These are phyloP conservation scores for Ceuthmochares aereus DNA, from an alignment of 2,113 vertebrate genomes.

Conservation along the genomic window DNA sequence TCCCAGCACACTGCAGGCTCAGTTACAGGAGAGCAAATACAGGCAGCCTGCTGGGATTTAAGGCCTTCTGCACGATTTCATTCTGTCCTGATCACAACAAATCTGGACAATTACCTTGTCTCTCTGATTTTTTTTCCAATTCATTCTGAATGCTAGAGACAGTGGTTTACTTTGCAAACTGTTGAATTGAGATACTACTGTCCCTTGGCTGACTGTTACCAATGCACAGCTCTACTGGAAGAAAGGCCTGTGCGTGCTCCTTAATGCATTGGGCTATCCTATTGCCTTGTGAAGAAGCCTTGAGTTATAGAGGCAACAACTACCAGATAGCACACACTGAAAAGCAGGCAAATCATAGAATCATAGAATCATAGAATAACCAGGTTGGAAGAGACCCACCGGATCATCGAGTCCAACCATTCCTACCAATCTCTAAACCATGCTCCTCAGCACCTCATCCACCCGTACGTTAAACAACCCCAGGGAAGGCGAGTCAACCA, in stretches of 20 bases:
- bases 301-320: background rate
- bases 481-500: too few relatives aligned
- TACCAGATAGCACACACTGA: background rate
- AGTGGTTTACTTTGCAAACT: background rate
- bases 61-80: background rate
- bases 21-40: background rate
- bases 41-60: background rate
- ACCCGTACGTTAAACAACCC: too few relatives aligned
- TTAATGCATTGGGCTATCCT: background rate
- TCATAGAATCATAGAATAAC: too few relatives aligned
- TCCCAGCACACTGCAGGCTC: background rate
- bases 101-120: background rate
- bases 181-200: background rate
- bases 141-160: background rate
- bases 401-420: too few relatives aligned
- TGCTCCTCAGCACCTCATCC: too few relatives aligned
- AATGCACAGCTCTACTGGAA: background rate
- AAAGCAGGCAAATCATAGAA: too few relatives aligned
- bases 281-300: fast-evolving
- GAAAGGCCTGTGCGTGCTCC: background rate
- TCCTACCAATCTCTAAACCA: too few relatives aligned
- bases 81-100: background rate
- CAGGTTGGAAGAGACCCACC: too few relatives aligned
- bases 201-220: background rate
- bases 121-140: background rate